A percentile compares a stretch with the other conserved stretches of the same genome.
phyloP scores from a whole-genome alignment of 2,113 vertebrate species.

The Tragelaphus strepsiceros region DNA sequence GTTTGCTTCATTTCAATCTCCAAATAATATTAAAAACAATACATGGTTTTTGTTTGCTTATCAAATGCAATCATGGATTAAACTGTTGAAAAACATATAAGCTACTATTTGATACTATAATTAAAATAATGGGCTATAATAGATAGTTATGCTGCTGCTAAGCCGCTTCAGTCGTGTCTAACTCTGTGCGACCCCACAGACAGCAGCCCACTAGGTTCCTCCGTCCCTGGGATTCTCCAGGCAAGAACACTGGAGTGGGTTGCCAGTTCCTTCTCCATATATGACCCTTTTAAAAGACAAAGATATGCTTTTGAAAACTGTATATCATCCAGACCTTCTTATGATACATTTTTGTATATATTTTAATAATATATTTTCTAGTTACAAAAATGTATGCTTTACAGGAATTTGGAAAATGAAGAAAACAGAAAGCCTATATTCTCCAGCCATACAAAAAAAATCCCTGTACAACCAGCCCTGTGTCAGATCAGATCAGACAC shows the following conservation, averaged over 20 bases:
- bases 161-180: no score
- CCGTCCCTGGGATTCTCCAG: no score
- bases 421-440: neutral
- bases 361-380: neutral
- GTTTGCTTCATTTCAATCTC: neutral
- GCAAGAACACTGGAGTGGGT: neutral
- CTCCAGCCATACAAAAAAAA: neutral
- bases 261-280: neutral
- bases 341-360: neutral
- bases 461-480: neutral
- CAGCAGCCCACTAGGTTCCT: no score
- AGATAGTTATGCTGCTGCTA: neutral
- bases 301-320: neutral
- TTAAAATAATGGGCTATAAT: neutral
- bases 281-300: neutral
- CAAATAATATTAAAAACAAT: neutral
- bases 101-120: neutral
- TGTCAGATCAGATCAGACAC: neutral
- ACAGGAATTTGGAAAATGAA: neutral
- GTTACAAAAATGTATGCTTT: neutral
- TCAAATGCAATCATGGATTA: neutral
- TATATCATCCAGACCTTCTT: neutral
- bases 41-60: neutral
- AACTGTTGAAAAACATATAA: neutral
- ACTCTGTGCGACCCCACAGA: no score